Evolutionary conservation across 2,888 invertebrate species (phyloP).

Genomic region (Cheilosia vernalis): DNA sequence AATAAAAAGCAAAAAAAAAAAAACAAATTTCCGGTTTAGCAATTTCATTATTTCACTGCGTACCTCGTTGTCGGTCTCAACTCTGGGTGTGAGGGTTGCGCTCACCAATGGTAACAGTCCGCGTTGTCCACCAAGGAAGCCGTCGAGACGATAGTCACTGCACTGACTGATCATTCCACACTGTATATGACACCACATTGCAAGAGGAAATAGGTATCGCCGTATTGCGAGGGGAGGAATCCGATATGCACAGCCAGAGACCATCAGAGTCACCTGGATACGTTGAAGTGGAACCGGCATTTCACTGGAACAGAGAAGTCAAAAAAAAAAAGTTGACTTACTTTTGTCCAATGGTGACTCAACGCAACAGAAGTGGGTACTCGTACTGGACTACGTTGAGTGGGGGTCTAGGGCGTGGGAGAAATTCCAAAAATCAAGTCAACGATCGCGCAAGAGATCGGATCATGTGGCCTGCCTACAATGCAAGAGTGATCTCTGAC

Average conservation of each 20-base stretch:
- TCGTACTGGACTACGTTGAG: constrained; percentile 22
- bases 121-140: constrained; percentile 33
- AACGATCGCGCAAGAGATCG: constrained; percentile 28
- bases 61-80: background rate
- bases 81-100: constrained; percentile 18
- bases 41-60: constrained; percentile 20
- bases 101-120: constrained; percentile 3
- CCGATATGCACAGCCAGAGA: constrained; percentile 33
- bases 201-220: constrained; percentile 24
- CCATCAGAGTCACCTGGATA: constrained; percentile 28
- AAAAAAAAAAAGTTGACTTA: constrained; percentile 18
- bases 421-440: constrained; percentile 33
- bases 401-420: constrained; percentile 48
- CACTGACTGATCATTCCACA: constrained; percentile 46
- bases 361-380: constrained; percentile 1
- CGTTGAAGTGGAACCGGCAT: constrained; percentile 40
- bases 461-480: background rate
- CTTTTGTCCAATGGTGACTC: constrained; percentile 24
- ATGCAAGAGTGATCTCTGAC: constrained; percentile 9
- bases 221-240: constrained; percentile 33
- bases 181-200: background rate
- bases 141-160: constrained; percentile 29
- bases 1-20: constrained; percentile 4
- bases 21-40: constrained; percentile 47
- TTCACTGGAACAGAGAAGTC: constrained; percentile 8